These are phyloP conservation scores for Melitaea athalia DNA, from an alignment of 2,888 invertebrate genomes.

Conservation along the genomic window DNA sequence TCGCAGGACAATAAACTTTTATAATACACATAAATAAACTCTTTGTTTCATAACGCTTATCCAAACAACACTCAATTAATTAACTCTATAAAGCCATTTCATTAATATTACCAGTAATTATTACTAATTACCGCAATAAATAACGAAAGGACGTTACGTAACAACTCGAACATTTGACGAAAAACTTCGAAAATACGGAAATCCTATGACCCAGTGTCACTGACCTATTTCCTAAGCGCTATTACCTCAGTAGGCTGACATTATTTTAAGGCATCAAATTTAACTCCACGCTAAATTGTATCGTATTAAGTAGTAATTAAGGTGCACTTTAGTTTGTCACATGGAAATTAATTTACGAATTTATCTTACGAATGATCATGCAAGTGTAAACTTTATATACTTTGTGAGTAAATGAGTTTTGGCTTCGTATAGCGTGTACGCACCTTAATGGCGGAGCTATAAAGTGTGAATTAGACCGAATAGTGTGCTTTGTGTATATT, in stretches of 20 bases:
- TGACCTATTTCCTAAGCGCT: constrained; percentile 65
- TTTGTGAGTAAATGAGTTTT: constrained; percentile 67
- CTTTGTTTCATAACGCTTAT: constrained; percentile 10
- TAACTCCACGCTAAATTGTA: constrained; percentile 47
- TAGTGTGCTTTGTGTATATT: constrained; percentile 46
- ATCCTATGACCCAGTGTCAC: constrained; percentile 62
- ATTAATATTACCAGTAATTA: constrained; percentile 31
- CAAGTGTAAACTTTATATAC: constrained; percentile 76
- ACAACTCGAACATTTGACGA: constrained; percentile 56
- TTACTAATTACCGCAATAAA: constrained; percentile 35
- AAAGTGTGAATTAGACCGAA: constrained; percentile 47
- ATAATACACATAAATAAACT: constrained; percentile 1
- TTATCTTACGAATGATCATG: constrained; percentile 78
- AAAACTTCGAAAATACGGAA: constrained; percentile 58
- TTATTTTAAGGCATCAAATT: constrained; percentile 71
- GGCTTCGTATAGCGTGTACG: constrained; percentile 45
- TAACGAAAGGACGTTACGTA: constrained; percentile 25
- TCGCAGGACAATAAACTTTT: not conserved
- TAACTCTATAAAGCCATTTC: constrained; percentile 28
- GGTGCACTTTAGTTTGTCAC: constrained; percentile 48
- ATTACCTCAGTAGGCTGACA: constrained; percentile 51
- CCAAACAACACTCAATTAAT: constrained; percentile 21
- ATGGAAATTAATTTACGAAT: constrained; percentile 74
- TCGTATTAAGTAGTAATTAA: constrained; percentile 45
- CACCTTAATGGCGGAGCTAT: constrained; percentile 38